phyloP scores from a whole-genome alignment of 2,113 vertebrate genomes.

The Aramus guarauna region DNA sequence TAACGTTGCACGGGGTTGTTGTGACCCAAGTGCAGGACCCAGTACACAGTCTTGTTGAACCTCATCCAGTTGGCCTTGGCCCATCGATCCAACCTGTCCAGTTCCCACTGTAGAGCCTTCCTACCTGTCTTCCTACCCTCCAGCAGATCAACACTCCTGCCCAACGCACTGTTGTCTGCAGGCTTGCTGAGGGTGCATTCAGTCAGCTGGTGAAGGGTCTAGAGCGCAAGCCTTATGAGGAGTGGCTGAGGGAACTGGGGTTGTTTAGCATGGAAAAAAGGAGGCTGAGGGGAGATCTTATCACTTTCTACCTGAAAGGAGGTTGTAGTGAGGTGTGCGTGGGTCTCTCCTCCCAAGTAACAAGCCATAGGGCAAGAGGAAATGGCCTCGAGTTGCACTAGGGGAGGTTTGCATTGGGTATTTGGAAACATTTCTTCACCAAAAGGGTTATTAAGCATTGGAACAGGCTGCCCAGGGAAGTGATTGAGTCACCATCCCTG shows the following conservation, averaged over 20 bases:
- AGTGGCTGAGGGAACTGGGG: accelerated
- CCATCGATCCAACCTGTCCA: not conserved
- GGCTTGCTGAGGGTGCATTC: not conserved
- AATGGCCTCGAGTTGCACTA: no score
- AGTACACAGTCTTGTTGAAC: not conserved
- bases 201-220: not conserved
- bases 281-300: no score
- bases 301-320: no score
- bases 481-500: not conserved
- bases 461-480: not conserved
- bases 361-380: no score
- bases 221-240: not conserved
- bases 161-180: not conserved
- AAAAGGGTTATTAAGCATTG: not conserved
- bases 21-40: not conserved
- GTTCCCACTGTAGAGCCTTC: not conserved
- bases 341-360: no score
- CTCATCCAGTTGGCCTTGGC: accelerated
- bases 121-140: not conserved
- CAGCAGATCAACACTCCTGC: accelerated
- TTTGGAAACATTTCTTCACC: not conserved
- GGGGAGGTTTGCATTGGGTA: not conserved
- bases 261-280: not conserved
- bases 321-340: no score
- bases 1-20: no score